Conservation (phyloP, 2,888 invertebrate species). For the Villa cingulata region DNA sequence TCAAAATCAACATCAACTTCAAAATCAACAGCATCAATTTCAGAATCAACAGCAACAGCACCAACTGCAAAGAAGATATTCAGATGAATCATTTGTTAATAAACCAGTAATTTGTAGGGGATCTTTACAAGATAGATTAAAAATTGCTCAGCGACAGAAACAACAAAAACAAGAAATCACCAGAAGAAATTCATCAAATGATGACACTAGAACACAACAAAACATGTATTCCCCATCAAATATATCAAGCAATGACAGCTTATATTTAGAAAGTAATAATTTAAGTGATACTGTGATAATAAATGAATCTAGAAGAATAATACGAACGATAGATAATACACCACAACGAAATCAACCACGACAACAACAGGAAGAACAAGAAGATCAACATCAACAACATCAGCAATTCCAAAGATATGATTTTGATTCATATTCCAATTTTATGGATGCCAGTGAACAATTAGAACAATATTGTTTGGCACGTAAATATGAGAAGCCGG, state of each 20-base stretch:
- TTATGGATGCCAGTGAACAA: constrained; percentile 22
- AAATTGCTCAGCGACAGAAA: constrained; percentile 11
- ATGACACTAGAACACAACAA: no score
- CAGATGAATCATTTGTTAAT: background rate
- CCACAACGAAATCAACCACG: background rate
- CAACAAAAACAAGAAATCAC: background rate
- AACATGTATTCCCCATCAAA: background rate
- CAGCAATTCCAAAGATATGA: constrained; percentile 16
- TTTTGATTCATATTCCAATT: constrained; percentile 21
- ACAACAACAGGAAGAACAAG: constrained; percentile 3
- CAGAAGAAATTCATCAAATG: background rate
- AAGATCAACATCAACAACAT: background rate
- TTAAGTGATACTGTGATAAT: constrained; percentile 13
- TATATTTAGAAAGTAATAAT: background rate
- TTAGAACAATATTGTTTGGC: constrained; percentile 25
- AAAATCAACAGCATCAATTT: background rate
- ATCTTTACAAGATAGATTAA: constrained; percentile 21
- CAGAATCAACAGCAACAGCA: background rate
- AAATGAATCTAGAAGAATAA: constrained; percentile 14
- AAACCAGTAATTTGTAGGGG: background rate
- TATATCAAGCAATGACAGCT: background rate
- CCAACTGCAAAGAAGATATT: background rate
- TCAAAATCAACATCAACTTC: background rate
- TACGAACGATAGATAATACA: constrained; percentile 2
- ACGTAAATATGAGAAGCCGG: constrained; percentile 21